Evolutionary conservation across 2,888 invertebrate species (phyloP).

Genomic region (Rosalia funebris): DNA sequence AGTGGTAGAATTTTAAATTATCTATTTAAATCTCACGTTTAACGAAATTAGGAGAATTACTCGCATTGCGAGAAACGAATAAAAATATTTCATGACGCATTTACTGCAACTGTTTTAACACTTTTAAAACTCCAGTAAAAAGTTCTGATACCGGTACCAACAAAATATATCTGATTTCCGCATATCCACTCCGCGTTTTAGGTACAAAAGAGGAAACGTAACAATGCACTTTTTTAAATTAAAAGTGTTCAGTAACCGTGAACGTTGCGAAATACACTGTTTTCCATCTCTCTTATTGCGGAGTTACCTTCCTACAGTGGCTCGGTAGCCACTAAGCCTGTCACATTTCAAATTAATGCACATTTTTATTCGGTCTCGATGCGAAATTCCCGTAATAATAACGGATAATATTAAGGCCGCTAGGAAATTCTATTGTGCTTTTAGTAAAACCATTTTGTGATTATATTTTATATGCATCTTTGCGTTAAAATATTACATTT

Average conservation of each 20-base stretch:
- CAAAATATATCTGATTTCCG: constrained; percentile 42
- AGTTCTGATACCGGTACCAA: constrained; percentile 15
- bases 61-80: constrained; percentile 18
- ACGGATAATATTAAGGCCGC: constrained; percentile 6
- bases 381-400: constrained; percentile 11
- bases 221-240: constrained; percentile 46
- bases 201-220: constrained; percentile 39
- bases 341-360: constrained; percentile 30
- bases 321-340: constrained; percentile 25
- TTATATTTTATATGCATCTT: too few species aligned
- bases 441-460: not conserved
- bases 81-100: constrained; percentile 33
- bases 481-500: too few species aligned
- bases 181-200: constrained; percentile 38
- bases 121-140: constrained; percentile 28
- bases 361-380: constrained; percentile 17
- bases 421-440: constrained; percentile 2
- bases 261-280: constrained; percentile 33
- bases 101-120: constrained; percentile 39
- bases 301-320: constrained; percentile 27
- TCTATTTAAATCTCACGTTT: constrained; percentile 35
- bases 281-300: constrained; percentile 34
- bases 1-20: constrained; percentile 32
- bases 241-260: constrained; percentile 40
- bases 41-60: constrained; percentile 35